Base-by-base conservation (phyloP, 2,888 invertebrate species). In the Thalpophila matura region DNA sequence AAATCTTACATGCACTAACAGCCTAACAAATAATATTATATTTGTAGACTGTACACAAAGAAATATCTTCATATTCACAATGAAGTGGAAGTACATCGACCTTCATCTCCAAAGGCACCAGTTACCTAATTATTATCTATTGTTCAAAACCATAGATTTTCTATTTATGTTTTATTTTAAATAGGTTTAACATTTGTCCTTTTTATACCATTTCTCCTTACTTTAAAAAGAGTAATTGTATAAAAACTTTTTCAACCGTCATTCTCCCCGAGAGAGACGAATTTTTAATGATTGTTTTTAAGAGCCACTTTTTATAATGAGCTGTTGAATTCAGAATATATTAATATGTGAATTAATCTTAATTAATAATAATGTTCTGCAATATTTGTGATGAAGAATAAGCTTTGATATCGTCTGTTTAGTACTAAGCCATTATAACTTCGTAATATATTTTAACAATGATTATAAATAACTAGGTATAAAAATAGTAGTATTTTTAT, bases 241-340 rank as follows among this genome's bases (percentile, higher is more conserved):
- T 18, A 27, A 46, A 69, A 74, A 33, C n/a, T 60, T 59, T 59
- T 35, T 22, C 14, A 49, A 6, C 16, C 42, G 16, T 62, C 42
- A 53, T 40, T 31, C 18, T 59, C 35, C 54, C 42, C 47, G 10
- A 43, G 64, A 62, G 71, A 37, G 47, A 27, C 75, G 75, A 71
- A 70, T 75, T 56, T 69, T 74, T 62, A 45, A 71, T 20, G 55
- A 49, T 50, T 75, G 43, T 75, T 75, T 70, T 46, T 33, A 54
- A 61, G 37, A 18, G 58, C 33, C 47, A 61, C 77, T 77, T 42
- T 56, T 63, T 40, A 12, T 63, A 77, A 74, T 45, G 42, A 77
- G 54, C 12, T 46, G 14, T 57, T 61, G 14, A 58, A 46, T 58
- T 74, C 24, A n/a, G 37, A 35, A 42, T 16, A 31, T 71, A n/a